Evolutionary conservation across 2,888 invertebrate species (phyloP).

Genomic region (Melolontha melolontha): DNA sequence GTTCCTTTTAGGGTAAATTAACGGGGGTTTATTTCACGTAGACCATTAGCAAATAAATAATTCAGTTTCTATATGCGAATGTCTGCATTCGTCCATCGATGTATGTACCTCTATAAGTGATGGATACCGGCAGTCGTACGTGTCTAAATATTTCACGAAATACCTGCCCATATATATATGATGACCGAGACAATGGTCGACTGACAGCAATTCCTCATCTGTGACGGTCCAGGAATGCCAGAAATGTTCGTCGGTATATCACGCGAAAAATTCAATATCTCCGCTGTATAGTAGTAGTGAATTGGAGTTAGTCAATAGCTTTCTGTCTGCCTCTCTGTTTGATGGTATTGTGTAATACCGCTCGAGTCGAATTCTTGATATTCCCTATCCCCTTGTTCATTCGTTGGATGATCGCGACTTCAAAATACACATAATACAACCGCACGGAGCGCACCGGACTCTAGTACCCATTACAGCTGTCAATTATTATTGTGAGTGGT

Average conservation of each 20-base stretch:
- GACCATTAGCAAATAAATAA: conserved; percentile 3
- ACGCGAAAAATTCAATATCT: conserved; percentile 65
- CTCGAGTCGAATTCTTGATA: conserved; percentile 41
- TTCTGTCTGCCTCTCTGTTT: not conserved
- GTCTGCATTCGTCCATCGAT: not conserved
- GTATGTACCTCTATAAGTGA: not conserved
- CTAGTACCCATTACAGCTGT: conserved; percentile 56
- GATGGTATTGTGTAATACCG: conserved; percentile 57
- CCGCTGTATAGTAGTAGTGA: conserved; percentile 48
- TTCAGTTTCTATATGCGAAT: conserved; percentile 4
- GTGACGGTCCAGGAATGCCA: conserved; percentile 58
- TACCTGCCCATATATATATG: conserved; percentile 28
- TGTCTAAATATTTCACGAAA: conserved; percentile 33
- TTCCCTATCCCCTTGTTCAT: not conserved
- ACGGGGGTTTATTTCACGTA: not conserved
- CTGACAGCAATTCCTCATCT: conserved; percentile 64
- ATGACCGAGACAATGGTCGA: conserved; percentile 59
- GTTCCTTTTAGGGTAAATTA: no score
- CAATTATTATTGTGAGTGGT: conserved; percentile 53
- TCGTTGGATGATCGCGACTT: not conserved
- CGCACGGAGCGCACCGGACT: no score
- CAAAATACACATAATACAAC: no score
- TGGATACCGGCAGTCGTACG: conserved; percentile 5
- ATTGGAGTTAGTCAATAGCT: conserved; percentile 61
- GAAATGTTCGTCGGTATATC: conserved; percentile 60